Conservation (phyloP, 2,113 vertebrate species). For the Porphyrio hochstetteri region DNA sequence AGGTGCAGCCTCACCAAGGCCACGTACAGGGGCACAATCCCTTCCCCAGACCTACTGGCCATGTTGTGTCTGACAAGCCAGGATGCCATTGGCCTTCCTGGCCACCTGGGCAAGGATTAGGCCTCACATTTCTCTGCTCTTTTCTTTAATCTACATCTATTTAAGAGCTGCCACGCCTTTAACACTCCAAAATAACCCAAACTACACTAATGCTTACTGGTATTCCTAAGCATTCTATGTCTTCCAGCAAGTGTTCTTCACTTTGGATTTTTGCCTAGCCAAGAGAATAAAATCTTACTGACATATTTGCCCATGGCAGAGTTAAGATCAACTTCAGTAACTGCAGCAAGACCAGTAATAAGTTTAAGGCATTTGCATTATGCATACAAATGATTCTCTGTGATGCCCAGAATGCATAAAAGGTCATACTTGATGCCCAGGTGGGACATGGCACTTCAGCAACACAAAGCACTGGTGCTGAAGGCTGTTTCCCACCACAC, state of each 20-base stretch:
- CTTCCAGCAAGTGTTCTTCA: background rate
- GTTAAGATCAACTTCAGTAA: background rate
- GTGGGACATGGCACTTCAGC: rapidly evolving
- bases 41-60: too few relatives aligned
- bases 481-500: background rate
- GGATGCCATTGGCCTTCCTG: too few relatives aligned
- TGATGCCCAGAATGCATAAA: background rate
- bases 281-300: background rate
- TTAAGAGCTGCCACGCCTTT: background rate
- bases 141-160: background rate
- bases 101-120: too few relatives aligned
- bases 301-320: background rate
- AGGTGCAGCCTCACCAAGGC: too few relatives aligned
- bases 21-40: too few relatives aligned
- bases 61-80: too few relatives aligned
- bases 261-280: background rate
- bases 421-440: background rate
- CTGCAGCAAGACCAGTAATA: background rate
- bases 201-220: background rate
- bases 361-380: background rate
- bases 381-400: background rate
- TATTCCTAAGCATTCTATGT: background rate
- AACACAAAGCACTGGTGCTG: background rate
- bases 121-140: background rate
- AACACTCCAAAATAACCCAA: background rate